These are phyloP conservation scores for Pipa parva DNA, from an alignment of 2,113 vertebrate genomes.

Conservation along the genomic window DNA sequence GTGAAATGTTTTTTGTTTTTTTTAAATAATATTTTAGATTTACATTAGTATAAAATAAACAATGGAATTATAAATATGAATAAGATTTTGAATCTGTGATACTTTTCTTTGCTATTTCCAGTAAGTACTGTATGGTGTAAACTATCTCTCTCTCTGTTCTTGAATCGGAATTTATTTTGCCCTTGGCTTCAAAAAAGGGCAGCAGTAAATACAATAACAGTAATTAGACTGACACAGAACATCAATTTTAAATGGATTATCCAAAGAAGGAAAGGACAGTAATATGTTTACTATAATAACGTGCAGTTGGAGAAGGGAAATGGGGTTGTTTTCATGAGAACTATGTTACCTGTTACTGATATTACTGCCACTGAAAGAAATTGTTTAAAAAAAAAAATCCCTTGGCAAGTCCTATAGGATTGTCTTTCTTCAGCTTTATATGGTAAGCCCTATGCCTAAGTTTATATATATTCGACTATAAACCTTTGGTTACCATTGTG, in stretches of 20 bases:
- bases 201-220: slow-evolving; percentile 45
- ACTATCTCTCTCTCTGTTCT: slow-evolving; percentile 42
- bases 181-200: slow-evolving; percentile 46
- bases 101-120: neutral
- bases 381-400: too few relatives aligned
- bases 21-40: too few relatives aligned
- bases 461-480: too few relatives aligned
- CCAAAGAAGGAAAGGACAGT: slow-evolving; percentile 43
- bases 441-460: too few relatives aligned
- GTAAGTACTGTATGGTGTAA: slow-evolving; percentile 12
- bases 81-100: too few relatives aligned
- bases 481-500: too few relatives aligned
- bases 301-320: slow-evolving; percentile 16
- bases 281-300: slow-evolving; percentile 13
- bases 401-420: too few relatives aligned
- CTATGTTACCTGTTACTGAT: neutral
- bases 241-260: slow-evolving; percentile 48
- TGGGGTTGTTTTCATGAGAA: neutral
- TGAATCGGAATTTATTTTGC: slow-evolving; percentile 53
- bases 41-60: too few relatives aligned
- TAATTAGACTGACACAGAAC: slow-evolving; percentile 48
- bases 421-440: too few relatives aligned
- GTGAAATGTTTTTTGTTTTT: too few relatives aligned
- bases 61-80: too few relatives aligned
- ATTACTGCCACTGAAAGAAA: too few relatives aligned